Evolutionary conservation across 2,888 invertebrate species (phyloP).

Genomic region (Crematogaster levior): DNA sequence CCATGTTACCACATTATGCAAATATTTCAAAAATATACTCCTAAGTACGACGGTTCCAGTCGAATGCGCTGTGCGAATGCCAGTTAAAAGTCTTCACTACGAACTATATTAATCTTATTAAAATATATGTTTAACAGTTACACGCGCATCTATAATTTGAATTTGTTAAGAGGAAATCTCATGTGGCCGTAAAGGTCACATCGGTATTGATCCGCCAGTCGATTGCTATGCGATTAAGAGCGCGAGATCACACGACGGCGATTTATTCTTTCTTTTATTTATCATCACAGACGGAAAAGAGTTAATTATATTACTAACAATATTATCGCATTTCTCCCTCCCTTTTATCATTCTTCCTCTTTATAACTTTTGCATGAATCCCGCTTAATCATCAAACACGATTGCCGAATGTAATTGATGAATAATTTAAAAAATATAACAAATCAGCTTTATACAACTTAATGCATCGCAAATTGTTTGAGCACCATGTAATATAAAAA

Average conservation of each 20-base stretch:
- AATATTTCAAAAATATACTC: constrained; percentile 56
- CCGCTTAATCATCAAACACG: constrained; percentile 32
- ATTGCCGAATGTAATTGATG: constrained; percentile 16
- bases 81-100: constrained; percentile 64
- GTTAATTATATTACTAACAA: constrained; percentile 61
- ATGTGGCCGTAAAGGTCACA: constrained; percentile 61
- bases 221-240: constrained; percentile 45
- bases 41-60: constrained; percentile 33
- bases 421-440: background rate
- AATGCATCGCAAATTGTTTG: background rate
- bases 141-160: constrained; percentile 67
- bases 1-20: constrained; percentile 55
- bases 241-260: constrained; percentile 52
- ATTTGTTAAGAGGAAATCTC: constrained; percentile 70
- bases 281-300: constrained; percentile 74
- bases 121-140: constrained; percentile 72
- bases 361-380: background rate
- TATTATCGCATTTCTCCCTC: constrained; percentile 40
- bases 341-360: constrained; percentile 15
- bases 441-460: background rate
- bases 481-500: background rate
- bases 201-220: constrained; percentile 52
- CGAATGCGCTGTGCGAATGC: constrained; percentile 31
- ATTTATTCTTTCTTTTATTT: constrained; percentile 46
- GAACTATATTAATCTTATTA: constrained; percentile 75